Percentiles rank a stretch among this genome's conserved stretches.
phyloP scores from a whole-genome alignment of 2,113 vertebrate genomes.

The Oncorhynchus keta region DNA sequence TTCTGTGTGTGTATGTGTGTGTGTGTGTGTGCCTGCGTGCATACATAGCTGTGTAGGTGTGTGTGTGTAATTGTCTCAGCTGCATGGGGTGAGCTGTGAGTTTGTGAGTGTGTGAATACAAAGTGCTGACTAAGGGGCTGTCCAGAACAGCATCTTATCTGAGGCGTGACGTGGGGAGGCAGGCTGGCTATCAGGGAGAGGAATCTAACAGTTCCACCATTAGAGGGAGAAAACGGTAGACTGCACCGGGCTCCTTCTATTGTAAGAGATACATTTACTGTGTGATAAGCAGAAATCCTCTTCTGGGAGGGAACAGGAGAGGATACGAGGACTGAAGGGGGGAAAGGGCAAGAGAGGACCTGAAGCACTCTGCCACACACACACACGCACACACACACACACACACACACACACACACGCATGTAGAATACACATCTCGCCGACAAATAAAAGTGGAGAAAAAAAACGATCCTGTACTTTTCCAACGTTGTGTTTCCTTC shows the following conservation, averaged over 20 bases:
- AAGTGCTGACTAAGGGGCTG: constrained; percentile 73
- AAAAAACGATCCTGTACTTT: neutral
- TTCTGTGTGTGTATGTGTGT: neutral
- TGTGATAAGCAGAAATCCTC: constrained; percentile 75
- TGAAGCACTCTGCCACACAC: neutral
- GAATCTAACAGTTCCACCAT: constrained; percentile 44
- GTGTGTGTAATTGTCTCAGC: constrained; percentile 62
- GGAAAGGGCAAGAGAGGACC: constrained; percentile 31
- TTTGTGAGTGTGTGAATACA: constrained; percentile 59
- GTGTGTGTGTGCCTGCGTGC: constrained; percentile 23
- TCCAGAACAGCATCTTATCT: constrained; percentile 75
- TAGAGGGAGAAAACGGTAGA: neutral
- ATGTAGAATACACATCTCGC: neutral
- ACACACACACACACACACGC: neutral
- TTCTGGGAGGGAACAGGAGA: constrained; percentile 19
- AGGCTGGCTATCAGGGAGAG: constrained; percentile 42
- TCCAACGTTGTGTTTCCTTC: neutral
- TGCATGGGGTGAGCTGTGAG: constrained; percentile 11
- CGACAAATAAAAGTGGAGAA: no score
- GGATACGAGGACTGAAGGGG: constrained; percentile 38
- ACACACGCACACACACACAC: neutral
- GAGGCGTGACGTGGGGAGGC: constrained; percentile 59
- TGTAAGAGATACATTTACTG: constrained; percentile 77
- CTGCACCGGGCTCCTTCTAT: constrained; percentile 52
- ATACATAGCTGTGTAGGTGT: constrained; percentile 39